phyloP scores from a whole-genome alignment of 2,888 invertebrate species.

The Pseudoips prasinana region DNA sequence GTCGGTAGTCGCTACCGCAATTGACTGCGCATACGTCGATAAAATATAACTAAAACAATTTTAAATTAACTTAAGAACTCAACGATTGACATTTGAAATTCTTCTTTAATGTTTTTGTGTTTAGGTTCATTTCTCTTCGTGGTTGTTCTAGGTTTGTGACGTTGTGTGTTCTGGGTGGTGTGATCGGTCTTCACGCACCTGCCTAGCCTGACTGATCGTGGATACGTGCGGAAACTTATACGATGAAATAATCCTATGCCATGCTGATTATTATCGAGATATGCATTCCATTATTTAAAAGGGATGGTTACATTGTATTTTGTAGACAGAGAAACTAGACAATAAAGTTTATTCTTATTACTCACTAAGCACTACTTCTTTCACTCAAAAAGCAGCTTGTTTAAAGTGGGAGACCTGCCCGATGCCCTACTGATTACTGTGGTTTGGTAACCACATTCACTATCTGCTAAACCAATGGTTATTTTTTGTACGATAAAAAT shows the following conservation, averaged over 20 bases:
- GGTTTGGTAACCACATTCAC: no score
- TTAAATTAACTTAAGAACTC: conserved; percentile 19
- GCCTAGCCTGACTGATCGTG: conserved; percentile 55
- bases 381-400: no score
- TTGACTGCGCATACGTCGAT: conserved; percentile 46
- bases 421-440: no score
- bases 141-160: conserved; percentile 11
- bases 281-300: no score
- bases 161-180: conserved; percentile 29
- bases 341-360: no score
- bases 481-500: no score
- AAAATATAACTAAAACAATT: conserved; percentile 36
- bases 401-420: no score
- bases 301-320: no score
- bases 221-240: conserved; percentile 46
- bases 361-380: no score
- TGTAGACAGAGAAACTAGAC: no score
- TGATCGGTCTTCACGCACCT: conserved; percentile 50
- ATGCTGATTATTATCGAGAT: conserved; percentile 22
- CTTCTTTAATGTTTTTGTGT: not conserved
- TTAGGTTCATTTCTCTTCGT: conserved; percentile 13
- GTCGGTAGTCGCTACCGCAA: conserved; percentile 52
- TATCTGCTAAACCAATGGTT: no score
- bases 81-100: conserved; percentile 6
- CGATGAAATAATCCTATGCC: conserved; percentile 38